These are phyloP conservation scores for Microctonus hyperodae DNA, from an alignment of 2,888 invertebrate genomes.

Conservation along the genomic window DNA sequence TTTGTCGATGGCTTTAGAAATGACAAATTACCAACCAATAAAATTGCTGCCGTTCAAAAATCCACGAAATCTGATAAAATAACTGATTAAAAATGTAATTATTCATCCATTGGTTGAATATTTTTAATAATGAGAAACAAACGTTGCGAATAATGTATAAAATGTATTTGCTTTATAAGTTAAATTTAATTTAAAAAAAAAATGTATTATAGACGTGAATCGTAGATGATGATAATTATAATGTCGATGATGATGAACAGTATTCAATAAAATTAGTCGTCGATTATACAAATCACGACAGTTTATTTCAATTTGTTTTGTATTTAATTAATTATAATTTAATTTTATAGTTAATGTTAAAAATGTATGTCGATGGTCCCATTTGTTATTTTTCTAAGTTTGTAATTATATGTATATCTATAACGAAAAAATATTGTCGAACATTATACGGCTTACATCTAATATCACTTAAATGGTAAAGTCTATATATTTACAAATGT, in stretches of 20 bases:
- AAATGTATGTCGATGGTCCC: slow-evolving; percentile 6
- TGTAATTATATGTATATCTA: background rate
- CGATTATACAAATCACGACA: slow-evolving; percentile 11
- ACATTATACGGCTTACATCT: slow-evolving; percentile 35
- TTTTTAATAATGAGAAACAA: slow-evolving; percentile 17
- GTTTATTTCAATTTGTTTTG: slow-evolving; percentile 3
- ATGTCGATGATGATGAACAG: slow-evolving; percentile 4
- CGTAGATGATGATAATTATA: slow-evolving; percentile 2
- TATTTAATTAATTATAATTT: background rate
- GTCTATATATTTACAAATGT: slow-evolving; percentile 37
- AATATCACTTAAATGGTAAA: slow-evolving; percentile 40
- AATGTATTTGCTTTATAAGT: slow-evolving; percentile 31
- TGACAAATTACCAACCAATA: slow-evolving; percentile 59
- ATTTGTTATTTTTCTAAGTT: background rate
- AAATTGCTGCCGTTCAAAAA: slow-evolving; percentile 59
- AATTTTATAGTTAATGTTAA: background rate
- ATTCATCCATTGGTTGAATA: slow-evolving; percentile 2
- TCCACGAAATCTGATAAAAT: slow-evolving; percentile 48
- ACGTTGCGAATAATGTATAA: slow-evolving; percentile 30
- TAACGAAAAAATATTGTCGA: background rate
- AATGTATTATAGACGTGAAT: slow-evolving; percentile 16
- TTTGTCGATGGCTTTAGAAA: slow-evolving; percentile 74
- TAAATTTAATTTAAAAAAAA: background rate
- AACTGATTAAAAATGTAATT: slow-evolving; percentile 33
- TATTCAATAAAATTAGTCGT: slow-evolving; percentile 17